Evolutionary conservation across 1,140 invertebrate species (phyloP).

Genomic region (Heterodera schachtii): DNA sequence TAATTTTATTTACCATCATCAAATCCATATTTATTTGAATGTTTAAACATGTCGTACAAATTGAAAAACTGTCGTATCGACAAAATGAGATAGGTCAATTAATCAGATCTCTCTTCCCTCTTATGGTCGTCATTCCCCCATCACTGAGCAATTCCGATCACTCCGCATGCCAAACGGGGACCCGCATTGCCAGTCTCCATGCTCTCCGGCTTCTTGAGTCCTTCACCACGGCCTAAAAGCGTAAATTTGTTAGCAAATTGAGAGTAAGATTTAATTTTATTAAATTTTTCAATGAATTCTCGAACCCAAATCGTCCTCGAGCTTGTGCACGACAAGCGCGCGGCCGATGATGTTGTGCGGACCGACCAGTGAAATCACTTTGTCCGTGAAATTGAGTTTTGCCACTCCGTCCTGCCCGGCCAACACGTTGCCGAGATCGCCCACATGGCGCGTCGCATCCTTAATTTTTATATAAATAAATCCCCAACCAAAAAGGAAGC

Average conservation of each 20-base stretch:
- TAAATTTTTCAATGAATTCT: not conserved
- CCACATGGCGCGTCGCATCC: slow-evolving; percentile 79
- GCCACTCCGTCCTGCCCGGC: slow-evolving; percentile 73
- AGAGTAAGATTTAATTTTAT: slow-evolving; percentile 21
- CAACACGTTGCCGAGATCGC: slow-evolving; percentile 81
- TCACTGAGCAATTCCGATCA: slow-evolving; percentile 74
- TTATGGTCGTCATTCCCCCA: too few species aligned
- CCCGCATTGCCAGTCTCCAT: slow-evolving; percentile 94
- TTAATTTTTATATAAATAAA: slow-evolving; percentile 32
- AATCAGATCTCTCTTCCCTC: too few species aligned
- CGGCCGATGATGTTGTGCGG: slow-evolving; percentile 59
- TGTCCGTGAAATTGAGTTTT: slow-evolving; percentile 78
- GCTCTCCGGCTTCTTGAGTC: slow-evolving; percentile 78
- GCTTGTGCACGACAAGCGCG: slow-evolving; percentile 76
- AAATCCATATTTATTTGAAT: too few species aligned
- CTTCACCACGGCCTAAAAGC: slow-evolving; percentile 74
- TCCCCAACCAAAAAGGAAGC: not conserved
- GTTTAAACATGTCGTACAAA: too few species aligned
- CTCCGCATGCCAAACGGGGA: slow-evolving; percentile 88
- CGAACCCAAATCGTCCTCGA: slow-evolving; percentile 85
- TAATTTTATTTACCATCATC: too few species aligned
- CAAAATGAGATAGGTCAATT: too few species aligned
- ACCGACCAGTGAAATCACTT: slow-evolving; percentile 73
- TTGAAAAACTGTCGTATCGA: too few species aligned
- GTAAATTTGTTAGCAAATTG: slow-evolving; percentile 63